Evolutionary conservation across 2,113 vertebrate species (phyloP).

Genomic region (Ceyx melanurus): DNA sequence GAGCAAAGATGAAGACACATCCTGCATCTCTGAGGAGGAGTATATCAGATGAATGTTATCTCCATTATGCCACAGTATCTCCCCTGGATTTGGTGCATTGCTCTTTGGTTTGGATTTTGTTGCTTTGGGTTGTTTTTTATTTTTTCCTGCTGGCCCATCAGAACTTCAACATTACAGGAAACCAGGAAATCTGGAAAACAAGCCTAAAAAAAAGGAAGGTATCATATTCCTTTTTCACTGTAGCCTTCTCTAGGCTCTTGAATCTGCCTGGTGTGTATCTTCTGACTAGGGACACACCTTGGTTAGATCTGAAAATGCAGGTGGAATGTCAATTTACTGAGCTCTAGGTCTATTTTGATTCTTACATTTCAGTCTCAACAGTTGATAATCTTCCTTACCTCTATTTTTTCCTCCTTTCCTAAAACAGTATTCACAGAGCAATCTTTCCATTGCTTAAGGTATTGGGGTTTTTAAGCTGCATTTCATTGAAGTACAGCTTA

Average conservation of each 20-base stretch:
- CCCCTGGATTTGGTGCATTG: neutral
- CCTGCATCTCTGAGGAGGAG: conserved; percentile 85
- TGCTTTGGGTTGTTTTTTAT: neutral
- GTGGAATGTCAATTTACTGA: neutral
- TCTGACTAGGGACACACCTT: neutral
- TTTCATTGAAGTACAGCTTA: neutral
- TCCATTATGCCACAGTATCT: neutral
- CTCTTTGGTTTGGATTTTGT: neutral
- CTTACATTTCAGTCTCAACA: neutral
- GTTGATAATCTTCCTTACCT: neutral
- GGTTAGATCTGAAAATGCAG: neutral
- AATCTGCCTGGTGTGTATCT: neutral
- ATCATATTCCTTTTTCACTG: neutral
- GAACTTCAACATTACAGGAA: neutral
- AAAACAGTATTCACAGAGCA: neutral
- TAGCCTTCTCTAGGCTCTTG: neutral
- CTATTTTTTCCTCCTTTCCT: neutral
- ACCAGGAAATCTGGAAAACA: neutral
- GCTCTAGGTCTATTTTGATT: neutral
- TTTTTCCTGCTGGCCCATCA: neutral
- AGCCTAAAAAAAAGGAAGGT: neutral
- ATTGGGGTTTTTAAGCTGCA: too few relatives aligned
- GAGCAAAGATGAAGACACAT: conserved; percentile 81
- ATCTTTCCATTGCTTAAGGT: neutral
- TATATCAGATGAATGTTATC: conserved; percentile 72